These are phyloP conservation scores for Trichopoda pennipes DNA, from an alignment of 2,888 invertebrate species.

Conservation along the genomic window DNA sequence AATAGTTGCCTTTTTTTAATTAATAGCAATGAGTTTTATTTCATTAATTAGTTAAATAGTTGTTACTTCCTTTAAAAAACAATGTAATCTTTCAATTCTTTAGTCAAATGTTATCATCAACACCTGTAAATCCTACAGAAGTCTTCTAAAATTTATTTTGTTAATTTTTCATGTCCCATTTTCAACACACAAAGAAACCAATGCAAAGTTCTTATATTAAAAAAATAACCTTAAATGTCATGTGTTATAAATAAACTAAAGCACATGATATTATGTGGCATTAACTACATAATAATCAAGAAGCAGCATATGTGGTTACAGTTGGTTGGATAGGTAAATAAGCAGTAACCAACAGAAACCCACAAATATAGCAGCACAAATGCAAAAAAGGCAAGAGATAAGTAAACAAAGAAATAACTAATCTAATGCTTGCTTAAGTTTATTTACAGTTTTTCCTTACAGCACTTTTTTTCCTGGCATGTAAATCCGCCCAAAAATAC, in stretches of 20 bases:
- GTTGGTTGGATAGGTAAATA: constrained; percentile 40
- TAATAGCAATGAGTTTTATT: no score
- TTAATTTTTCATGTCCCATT: no score
- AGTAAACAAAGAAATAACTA: background rate
- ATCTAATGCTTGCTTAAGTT: constrained; percentile 16
- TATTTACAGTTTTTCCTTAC: constrained; percentile 6
- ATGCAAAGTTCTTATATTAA: background rate
- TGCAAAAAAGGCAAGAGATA: background rate
- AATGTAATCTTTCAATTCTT: no score
- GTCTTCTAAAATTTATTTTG: no score
- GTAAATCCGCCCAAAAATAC: no score
- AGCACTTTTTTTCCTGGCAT: constrained; percentile 2
- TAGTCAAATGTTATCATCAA: no score
- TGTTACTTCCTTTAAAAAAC: no score
- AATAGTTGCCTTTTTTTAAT: no score
- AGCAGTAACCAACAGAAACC: constrained; percentile 45
- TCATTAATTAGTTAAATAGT: no score
- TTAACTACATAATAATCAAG: background rate
- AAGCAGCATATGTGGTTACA: constrained; percentile 8
- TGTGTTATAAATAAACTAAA: constrained; percentile 3
- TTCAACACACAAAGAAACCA: background rate
- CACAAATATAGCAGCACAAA: background rate
- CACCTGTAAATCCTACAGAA: no score
- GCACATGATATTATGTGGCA: constrained; percentile 4
- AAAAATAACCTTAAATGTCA: constrained; percentile 1